Conservation (phyloP, 2,113 vertebrate species). For the Ellobius talpinus region DNA sequence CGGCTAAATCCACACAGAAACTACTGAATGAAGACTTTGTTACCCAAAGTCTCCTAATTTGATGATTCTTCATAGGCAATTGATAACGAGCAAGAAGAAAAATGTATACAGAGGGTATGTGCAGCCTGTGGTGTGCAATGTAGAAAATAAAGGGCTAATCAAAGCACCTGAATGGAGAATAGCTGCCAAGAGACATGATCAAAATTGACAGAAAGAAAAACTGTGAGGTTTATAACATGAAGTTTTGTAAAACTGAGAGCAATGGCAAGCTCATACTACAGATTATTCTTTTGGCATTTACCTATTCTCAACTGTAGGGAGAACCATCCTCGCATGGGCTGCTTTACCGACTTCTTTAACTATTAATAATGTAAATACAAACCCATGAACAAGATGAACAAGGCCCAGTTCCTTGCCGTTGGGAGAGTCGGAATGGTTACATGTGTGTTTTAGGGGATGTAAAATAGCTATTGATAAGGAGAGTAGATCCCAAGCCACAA, state of each 20-base stretch:
- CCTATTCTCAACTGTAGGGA: neutral
- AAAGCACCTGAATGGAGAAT: neutral
- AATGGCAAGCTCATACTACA: neutral
- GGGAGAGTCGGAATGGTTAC: fast-evolving
- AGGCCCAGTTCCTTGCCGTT: neutral
- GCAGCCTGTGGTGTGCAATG: neutral
- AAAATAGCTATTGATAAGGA: neutral
- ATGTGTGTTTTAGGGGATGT: neutral
- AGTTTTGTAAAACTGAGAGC: neutral
- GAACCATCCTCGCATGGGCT: neutral
- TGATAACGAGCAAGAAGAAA: neutral
- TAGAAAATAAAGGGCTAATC: neutral
- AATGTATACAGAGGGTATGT: neutral
- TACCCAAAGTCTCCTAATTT: neutral
- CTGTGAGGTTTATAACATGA: neutral
- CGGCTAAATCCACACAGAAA: neutral
- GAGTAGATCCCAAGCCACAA: neutral
- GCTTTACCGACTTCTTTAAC: neutral
- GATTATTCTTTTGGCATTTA: neutral
- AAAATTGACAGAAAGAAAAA: neutral
- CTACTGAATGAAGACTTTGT: fast-evolving
- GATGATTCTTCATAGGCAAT: neutral
- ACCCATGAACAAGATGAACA: neutral
- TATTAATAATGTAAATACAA: neutral
- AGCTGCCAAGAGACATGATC: neutral